A percentile compares a stretch with the other conserved stretches of the same genome.
Conservation (phyloP, 1,140 invertebrate genomes). For the Leptoteleia sp. region DNA sequence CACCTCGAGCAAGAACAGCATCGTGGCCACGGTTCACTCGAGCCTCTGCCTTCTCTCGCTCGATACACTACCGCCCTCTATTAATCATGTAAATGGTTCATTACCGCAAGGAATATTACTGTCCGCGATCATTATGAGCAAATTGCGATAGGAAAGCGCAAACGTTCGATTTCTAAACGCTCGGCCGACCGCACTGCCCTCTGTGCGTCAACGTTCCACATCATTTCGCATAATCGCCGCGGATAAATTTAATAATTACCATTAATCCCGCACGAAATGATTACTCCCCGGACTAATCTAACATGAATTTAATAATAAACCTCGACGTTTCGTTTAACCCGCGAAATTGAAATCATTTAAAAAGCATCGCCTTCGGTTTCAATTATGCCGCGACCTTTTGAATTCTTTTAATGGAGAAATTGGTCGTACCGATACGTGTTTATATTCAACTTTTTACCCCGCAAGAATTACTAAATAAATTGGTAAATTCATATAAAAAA, state of each 20-base stretch:
- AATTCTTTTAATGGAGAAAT: no score
- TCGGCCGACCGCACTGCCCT: conserved; percentile 29
- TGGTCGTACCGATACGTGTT: no score
- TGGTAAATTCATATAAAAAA: no score
- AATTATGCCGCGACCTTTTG: no score
- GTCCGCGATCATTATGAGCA: conserved; percentile 75
- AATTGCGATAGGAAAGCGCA: conserved; percentile 72
- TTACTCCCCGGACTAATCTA: conserved; percentile 1
- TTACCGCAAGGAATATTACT: conserved; percentile 77
- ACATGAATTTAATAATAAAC: conserved; percentile 1
- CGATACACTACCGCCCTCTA: conserved; percentile 76
- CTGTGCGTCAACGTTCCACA: conserved; percentile 36
- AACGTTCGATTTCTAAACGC: conserved; percentile 66
- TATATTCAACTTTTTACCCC: no score
- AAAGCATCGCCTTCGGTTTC: no score
- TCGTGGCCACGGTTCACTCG: conserved; percentile 59
- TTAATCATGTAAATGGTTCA: conserved; percentile 80
- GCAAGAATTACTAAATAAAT: no score
- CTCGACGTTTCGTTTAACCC: neutral
- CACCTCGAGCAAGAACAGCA: conserved; percentile 76
- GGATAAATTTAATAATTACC: conserved; percentile 48
- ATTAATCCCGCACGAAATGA: conserved; percentile 25
- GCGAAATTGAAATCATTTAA: conserved; percentile 8
- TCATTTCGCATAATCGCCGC: conserved; percentile 31
- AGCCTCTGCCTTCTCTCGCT: conserved; percentile 61